Percentiles rank a stretch among this genome's conserved stretches.
Evolutionary conservation across 2,888 invertebrate genomes (phyloP).

Genomic region (Strigamia transsilvanica): DNA sequence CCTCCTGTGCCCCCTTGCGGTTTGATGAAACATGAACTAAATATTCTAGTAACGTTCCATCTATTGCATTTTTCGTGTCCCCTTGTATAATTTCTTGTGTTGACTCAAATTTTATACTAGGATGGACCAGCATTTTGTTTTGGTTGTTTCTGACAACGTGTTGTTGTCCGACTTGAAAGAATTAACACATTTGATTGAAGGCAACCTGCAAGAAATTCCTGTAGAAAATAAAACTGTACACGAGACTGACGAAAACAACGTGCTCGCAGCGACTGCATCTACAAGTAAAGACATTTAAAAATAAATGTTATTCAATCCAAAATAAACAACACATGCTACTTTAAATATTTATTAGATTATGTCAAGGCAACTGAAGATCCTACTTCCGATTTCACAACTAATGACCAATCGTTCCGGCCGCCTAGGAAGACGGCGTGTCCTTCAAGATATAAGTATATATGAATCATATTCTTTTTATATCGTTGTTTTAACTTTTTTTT

Average conservation of each 20-base stretch:
- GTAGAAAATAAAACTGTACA: background rate
- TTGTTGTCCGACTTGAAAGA: constrained; percentile 5
- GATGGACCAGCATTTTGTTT: constrained; percentile 33
- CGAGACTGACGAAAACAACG: background rate
- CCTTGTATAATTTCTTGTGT: too few species aligned
- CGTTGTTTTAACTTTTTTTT: background rate
- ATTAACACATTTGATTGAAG: constrained; percentile 12
- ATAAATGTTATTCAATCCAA: background rate
- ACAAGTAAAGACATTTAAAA: background rate
- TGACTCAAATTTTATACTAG: background rate
- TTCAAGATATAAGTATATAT: background rate
- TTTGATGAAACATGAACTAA: too few species aligned
- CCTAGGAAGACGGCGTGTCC: background rate
- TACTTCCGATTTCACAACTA: background rate
- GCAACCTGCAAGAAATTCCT: constrained; percentile 1
- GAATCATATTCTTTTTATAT: background rate
- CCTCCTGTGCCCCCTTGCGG: too few species aligned
- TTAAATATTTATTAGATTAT: constrained; percentile 1
- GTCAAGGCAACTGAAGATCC: constrained; percentile 4
- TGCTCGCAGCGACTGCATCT: background rate
- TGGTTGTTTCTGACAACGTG: constrained; percentile 29
- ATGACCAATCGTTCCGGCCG: background rate
- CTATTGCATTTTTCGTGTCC: too few species aligned
- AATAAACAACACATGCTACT: background rate
- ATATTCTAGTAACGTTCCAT: too few species aligned